These are phyloP conservation scores for Nasalis larvatus DNA, from an alignment of 2,113 vertebrate species.

Conservation along the genomic window DNA sequence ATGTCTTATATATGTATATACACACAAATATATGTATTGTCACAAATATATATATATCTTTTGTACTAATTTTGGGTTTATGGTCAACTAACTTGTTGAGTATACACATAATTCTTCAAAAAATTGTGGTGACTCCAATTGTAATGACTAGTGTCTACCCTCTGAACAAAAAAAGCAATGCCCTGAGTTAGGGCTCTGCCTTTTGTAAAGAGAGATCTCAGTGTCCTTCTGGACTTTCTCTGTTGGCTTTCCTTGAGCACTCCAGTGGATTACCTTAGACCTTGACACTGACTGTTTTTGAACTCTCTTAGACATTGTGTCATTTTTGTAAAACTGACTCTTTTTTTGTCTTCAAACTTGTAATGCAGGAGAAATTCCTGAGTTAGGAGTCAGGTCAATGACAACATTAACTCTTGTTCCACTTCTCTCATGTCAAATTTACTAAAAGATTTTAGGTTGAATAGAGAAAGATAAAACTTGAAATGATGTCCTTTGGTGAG, in stretches of 20 bases:
- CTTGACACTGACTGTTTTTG: background rate
- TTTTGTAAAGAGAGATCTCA: background rate
- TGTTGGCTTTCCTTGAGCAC: background rate
- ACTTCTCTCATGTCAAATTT: background rate
- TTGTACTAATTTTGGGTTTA: background rate
- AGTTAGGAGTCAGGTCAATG: background rate
- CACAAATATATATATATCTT: background rate
- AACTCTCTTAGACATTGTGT: background rate
- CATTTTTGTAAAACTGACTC: background rate
- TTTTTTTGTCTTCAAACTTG: background rate
- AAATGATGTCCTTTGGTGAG: background rate
- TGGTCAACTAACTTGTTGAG: background rate
- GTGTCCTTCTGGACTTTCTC: accelerated
- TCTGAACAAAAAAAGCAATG: background rate
- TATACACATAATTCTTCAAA: background rate
- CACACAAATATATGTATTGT: too few species aligned
- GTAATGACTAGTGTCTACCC: background rate
- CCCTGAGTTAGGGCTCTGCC: background rate
- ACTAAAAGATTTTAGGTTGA: too few species aligned
- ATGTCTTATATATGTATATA: background rate
- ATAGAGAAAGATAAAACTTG: background rate
- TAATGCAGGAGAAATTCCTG: background rate
- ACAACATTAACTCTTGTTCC: background rate
- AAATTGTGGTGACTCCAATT: background rate
- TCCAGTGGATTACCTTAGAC: background rate